Conservation (phyloP, 2,888 invertebrate species). For the Resseliella maxima region DNA sequence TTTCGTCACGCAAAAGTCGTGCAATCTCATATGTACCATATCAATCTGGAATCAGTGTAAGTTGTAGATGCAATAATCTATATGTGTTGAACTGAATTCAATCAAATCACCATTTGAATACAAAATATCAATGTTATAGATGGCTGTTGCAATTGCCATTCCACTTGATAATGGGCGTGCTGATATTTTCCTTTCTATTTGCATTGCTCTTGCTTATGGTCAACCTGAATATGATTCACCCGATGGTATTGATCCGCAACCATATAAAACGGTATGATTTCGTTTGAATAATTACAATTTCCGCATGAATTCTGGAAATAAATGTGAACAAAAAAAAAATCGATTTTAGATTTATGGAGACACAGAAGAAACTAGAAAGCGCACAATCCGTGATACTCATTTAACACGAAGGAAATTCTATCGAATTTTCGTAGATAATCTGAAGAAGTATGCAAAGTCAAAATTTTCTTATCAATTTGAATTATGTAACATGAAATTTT, state of each 20-base stretch:
- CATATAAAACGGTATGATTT: background rate
- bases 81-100: background rate
- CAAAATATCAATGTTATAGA: background rate
- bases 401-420: constrained; percentile 22
- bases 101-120: background rate
- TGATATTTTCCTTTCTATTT: background rate
- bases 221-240: background rate
- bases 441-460: background rate
- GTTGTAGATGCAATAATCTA: background rate
- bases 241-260: background rate
- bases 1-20: background rate
- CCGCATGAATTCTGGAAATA: background rate
- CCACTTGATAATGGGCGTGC: constrained; percentile 32
- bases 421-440: background rate
- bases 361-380: background rate
- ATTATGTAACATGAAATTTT: background rate
- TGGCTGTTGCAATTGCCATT: background rate
- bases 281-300: background rate
- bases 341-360: background rate
- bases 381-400: background rate
- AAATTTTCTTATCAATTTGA: background rate
- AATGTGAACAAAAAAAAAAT: background rate
- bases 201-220: background rate
- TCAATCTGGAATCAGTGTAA: constrained; percentile 3
- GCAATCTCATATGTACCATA: background rate